Conservation (phyloP, 2,888 invertebrate genomes). For the Drosophila kuntzei region DNA sequence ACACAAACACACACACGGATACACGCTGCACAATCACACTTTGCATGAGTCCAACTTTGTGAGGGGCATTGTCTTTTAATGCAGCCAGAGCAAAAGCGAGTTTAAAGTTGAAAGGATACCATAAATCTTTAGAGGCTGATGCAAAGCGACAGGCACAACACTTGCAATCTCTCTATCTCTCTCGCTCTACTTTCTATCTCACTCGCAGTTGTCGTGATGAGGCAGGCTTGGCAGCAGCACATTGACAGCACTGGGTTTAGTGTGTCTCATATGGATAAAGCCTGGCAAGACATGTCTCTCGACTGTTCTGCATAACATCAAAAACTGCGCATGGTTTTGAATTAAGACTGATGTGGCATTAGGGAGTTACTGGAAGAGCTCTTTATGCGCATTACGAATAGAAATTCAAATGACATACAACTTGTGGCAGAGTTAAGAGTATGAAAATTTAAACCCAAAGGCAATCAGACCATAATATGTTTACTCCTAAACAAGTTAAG, state of each 20-base stretch:
- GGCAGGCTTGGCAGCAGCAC: conserved; percentile 27
- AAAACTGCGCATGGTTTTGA: conserved; percentile 28
- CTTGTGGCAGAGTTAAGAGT: not conserved
- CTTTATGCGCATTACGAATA: conserved; percentile 4
- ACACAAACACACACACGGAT: conserved; percentile 2
- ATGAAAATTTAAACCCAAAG: not conserved
- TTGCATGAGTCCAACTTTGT: conserved; percentile 64
- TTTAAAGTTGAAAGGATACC: conserved; percentile 83
- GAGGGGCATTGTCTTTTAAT: conserved; percentile 33
- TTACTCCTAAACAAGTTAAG: not conserved
- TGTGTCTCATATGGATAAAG: conserved; percentile 42
- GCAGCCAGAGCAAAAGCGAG: conserved; percentile 57
- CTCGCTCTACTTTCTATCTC: not conserved
- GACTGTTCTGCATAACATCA: conserved; percentile 40
- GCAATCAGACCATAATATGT: not conserved
- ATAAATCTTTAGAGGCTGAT: conserved; percentile 76
- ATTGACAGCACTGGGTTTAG: conserved; percentile 56
- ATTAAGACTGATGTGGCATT: conserved; percentile 53
- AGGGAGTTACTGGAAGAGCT: conserved; percentile 42
- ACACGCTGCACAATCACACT: conserved; percentile 22
- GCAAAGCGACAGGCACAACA: conserved; percentile 56
- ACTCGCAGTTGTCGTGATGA: conserved; percentile 21
- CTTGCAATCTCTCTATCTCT: conserved; percentile 17
- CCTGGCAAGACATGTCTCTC: conserved; percentile 20
- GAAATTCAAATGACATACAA: conserved; percentile 6